Evolutionary conservation across 2,888 invertebrate genomes (phyloP).

Genomic region (Elysia crispata): DNA sequence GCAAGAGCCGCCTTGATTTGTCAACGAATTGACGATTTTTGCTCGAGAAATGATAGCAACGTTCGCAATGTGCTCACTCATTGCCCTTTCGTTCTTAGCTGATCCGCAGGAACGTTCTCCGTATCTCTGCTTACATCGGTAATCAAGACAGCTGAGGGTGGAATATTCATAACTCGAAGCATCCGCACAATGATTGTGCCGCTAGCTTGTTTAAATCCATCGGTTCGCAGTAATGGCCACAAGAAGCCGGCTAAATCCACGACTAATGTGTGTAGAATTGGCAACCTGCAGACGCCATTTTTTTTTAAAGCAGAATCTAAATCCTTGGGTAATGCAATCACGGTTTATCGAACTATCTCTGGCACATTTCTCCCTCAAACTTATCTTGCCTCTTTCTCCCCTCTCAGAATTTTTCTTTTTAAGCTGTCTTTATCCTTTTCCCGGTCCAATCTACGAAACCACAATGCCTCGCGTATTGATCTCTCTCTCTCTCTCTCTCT

Average conservation of each 20-base stretch:
- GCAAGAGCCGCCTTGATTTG: neutral
- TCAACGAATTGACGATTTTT: conserved; percentile 40
- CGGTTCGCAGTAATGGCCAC: conserved; percentile 34
- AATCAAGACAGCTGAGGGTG: conserved; percentile 30
- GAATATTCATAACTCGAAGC: conserved; percentile 45
- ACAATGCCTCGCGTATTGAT: neutral
- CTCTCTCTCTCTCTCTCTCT: neutral
- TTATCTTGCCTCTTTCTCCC: conserved; percentile 10
- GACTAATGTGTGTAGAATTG: conserved; percentile 47
- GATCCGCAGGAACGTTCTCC: neutral
- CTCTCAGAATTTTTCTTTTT: conserved; percentile 5
- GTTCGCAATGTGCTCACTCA: conserved; percentile 2
- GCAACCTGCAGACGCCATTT: conserved; percentile 48
- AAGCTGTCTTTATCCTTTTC: conserved; percentile 21
- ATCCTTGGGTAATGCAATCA: conserved; percentile 45
- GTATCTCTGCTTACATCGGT: conserved; percentile 30
- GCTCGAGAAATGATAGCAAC: conserved; percentile 20
- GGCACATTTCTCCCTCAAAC: neutral
- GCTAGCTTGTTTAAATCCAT: conserved; percentile 17
- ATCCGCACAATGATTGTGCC: conserved; percentile 39
- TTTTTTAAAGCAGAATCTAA: conserved; percentile 36
- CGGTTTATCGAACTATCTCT: conserved; percentile 41
- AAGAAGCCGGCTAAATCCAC: conserved; percentile 39
- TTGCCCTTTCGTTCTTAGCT: no score
- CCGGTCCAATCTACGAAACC: no score